phyloP scores from a whole-genome alignment of 92 coral and sea anemone species.

The Virgularia gustaviana region DNA sequence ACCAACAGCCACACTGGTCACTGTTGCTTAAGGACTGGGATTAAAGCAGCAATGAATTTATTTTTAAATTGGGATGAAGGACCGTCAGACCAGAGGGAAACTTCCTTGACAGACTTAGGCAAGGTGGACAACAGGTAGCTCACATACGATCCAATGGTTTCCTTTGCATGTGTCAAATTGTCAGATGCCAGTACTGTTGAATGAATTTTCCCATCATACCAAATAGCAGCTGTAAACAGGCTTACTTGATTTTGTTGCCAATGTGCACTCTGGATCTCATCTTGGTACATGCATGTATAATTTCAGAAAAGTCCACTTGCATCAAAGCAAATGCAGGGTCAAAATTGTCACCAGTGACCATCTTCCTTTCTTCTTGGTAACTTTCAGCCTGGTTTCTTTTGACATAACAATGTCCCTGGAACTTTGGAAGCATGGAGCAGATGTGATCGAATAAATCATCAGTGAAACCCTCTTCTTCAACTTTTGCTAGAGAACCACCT shows the following conservation, averaged over 20 bases:
- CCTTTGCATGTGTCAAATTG: slow-evolving; percentile 48
- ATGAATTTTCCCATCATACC: slow-evolving; percentile 33
- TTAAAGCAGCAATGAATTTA: slow-evolving; percentile 43
- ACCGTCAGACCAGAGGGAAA: slow-evolving; percentile 53
- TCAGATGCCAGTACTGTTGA: slow-evolving; percentile 48
- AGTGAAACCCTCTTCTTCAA: slow-evolving; percentile 8
- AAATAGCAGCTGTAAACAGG: slow-evolving; percentile 42
- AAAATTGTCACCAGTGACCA: neutral
- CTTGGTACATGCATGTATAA: slow-evolving; percentile 49
- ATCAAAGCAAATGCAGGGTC: neutral
- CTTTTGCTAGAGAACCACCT: neutral
- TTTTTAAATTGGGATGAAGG: slow-evolving; percentile 51
- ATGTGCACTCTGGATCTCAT: slow-evolving; percentile 51
- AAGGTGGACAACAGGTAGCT: slow-evolving; percentile 43
- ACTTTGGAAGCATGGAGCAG: neutral
- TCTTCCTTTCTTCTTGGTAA: slow-evolving; percentile 40
- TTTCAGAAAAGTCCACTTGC: slow-evolving; percentile 55
- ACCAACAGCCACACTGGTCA: too few relatives aligned
- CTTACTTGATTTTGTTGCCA: slow-evolving; percentile 48
- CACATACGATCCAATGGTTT: slow-evolving; percentile 48
- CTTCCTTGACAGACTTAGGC: slow-evolving; percentile 33
- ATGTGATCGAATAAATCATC: neutral
- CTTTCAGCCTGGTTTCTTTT: slow-evolving; percentile 10
- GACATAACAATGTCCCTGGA: slow-evolving; percentile 12
- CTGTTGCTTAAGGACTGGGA: too few relatives aligned